A percentile compares a stretch with the other conserved stretches of the same genome.
Conservation (phyloP, 2,113 vertebrate genomes). For the Gobius niger region DNA sequence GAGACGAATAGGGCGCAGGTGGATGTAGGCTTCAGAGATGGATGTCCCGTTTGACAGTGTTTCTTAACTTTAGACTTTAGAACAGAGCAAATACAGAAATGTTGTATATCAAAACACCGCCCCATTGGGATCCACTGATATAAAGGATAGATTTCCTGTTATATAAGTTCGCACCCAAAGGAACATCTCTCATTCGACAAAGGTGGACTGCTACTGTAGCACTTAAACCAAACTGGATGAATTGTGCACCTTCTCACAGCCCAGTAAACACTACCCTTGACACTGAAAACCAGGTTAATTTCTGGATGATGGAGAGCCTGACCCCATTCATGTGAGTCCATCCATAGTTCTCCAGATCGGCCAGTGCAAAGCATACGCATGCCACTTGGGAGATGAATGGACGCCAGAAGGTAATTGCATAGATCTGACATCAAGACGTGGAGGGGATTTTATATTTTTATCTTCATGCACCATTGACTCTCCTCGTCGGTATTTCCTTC, state of each 20-base stretch:
- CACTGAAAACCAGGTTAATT: constrained; percentile 64
- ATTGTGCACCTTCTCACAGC: constrained; percentile 40
- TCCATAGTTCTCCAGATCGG: constrained; percentile 5
- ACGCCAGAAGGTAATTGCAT: constrained; percentile 29
- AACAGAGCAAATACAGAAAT: too few relatives aligned
- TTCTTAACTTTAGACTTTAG: too few relatives aligned
- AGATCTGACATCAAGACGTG: constrained; percentile 35
- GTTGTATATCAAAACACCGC: too few relatives aligned
- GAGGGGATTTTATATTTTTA: constrained; percentile 33
- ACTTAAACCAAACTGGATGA: constrained; percentile 29
- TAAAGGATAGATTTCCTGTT: too few relatives aligned
- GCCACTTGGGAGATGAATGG: constrained; percentile 11
- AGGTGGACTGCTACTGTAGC: constrained; percentile 55
- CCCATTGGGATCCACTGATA: too few relatives aligned
- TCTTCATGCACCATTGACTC: constrained; percentile 31
- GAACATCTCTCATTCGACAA: constrained; percentile 39
- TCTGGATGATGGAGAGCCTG: constrained; percentile 46
- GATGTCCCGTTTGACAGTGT: too few relatives aligned
- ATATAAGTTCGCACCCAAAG: too few relatives aligned
- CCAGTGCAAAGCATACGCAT: background rate
- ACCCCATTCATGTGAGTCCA: constrained; percentile 11
- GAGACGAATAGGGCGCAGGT: too few relatives aligned
- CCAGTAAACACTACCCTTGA: constrained; percentile 46
- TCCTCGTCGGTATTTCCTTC: constrained; percentile 10
- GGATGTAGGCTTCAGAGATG: too few relatives aligned